Conservation (phyloP, 2,888 invertebrate genomes). For the Platerodrilus igneus region DNA sequence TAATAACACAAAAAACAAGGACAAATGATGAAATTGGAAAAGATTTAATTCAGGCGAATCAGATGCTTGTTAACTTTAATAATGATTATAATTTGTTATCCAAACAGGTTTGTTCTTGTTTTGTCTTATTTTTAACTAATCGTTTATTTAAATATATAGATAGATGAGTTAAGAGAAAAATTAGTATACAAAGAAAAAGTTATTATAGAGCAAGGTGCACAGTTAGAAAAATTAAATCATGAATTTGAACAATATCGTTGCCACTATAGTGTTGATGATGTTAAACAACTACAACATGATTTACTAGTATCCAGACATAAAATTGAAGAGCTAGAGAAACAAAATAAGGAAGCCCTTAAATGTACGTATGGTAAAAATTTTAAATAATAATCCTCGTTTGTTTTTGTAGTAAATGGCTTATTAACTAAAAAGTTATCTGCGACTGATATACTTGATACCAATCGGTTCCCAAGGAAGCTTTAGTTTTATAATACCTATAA, state of each 20-base stretch:
- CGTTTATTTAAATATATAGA: slow-evolving; percentile 28
- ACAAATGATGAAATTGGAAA: slow-evolving; percentile 43
- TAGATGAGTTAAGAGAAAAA: slow-evolving; percentile 29
- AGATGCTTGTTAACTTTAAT: slow-evolving; percentile 44
- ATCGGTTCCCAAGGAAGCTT: no score
- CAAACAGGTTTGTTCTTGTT: slow-evolving; percentile 33
- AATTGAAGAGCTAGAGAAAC: slow-evolving; percentile 39
- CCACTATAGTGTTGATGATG: slow-evolving; percentile 35
- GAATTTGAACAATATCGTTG: slow-evolving; percentile 39
- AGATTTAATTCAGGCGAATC: slow-evolving; percentile 45
- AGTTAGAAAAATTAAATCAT: slow-evolving; percentile 31
- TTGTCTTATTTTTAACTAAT: slow-evolving; percentile 7
- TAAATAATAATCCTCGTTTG: neutral
- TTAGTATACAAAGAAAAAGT: slow-evolving; percentile 33
- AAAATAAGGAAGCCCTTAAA: slow-evolving; percentile 40
- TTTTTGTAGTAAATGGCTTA: slow-evolving; percentile 37
- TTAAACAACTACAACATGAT: slow-evolving; percentile 35
- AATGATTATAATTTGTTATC: slow-evolving; percentile 41
- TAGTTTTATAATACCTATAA: no score
- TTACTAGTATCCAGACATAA: slow-evolving; percentile 31
- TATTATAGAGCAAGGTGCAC: slow-evolving; percentile 32
- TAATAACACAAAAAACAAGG: slow-evolving; percentile 41
- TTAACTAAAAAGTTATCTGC: slow-evolving; percentile 37
- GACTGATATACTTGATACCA: no score
- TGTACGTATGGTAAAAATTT: slow-evolving; percentile 29